Evolutionary conservation across 2,797 vertebrate genomes (phyloP).

Genomic region (Coreius guichenoti): DNA sequence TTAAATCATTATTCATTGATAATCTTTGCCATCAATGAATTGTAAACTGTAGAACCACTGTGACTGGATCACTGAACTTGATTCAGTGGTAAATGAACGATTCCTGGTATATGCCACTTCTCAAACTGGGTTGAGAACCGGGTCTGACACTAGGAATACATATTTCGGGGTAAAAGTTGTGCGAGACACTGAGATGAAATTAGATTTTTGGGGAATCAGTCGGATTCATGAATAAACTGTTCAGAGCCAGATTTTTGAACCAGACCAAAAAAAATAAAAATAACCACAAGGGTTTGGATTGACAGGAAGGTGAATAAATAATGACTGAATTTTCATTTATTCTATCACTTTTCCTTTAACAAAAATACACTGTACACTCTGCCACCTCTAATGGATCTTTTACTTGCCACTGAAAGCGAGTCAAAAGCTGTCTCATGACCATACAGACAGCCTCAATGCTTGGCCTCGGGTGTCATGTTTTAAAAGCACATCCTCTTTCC

Average conservation of each 20-base stretch:
- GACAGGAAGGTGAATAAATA: background rate
- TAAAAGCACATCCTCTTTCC: conserved; percentile 32
- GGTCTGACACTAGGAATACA: background rate
- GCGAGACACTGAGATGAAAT: background rate
- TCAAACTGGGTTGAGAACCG: background rate
- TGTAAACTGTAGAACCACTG: background rate
- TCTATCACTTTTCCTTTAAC: background rate
- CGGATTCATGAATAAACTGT: background rate
- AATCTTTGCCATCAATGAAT: background rate
- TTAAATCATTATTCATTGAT: background rate
- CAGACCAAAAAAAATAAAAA: background rate
- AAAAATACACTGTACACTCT: background rate
- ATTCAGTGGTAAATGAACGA: no score
- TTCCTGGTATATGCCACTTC: background rate
- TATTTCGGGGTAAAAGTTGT: background rate
- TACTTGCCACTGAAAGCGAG: background rate
- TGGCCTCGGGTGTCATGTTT: conserved; percentile 28
- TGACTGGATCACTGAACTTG: background rate
- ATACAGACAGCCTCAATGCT: conserved; percentile 23
- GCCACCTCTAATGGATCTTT: background rate
- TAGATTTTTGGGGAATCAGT: background rate
- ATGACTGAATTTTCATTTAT: background rate
- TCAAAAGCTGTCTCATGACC: background rate
- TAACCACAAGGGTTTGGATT: background rate
- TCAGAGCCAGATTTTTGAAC: background rate